Conservation (phyloP, 1,140 invertebrate genomes). For the Nasonia vitripennis region DNA sequence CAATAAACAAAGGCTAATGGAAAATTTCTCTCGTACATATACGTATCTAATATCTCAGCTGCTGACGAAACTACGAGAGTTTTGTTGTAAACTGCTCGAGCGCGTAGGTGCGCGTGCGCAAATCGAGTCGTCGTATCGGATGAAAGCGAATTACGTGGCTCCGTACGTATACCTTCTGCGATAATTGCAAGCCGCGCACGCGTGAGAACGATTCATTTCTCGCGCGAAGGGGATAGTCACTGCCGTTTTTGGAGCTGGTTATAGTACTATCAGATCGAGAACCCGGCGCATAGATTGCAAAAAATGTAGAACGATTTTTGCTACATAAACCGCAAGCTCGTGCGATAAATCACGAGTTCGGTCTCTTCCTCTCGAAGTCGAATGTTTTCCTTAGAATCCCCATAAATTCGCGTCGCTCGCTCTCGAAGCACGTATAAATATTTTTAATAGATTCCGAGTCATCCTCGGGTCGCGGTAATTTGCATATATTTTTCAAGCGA, state of each 20-base stretch:
- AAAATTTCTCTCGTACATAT: neutral
- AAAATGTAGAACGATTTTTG: neutral
- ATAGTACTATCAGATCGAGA: too few species aligned
- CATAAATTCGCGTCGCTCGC: neutral
- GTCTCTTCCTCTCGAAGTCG: neutral
- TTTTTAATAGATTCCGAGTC: neutral
- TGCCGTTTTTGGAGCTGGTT: too few species aligned
- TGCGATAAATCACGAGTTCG: too few species aligned
- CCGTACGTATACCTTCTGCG: neutral
- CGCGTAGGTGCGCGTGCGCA: neutral
- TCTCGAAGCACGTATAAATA: neutral
- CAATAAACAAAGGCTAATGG: constrained; percentile 24
- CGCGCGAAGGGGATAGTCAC: neutral
- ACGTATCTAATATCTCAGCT: neutral
- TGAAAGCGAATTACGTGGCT: neutral
- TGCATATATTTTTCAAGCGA: constrained; percentile 2
- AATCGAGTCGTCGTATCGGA: neutral
- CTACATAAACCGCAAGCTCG: too few species aligned
- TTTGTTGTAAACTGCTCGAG: neutral
- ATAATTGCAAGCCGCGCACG: neutral
- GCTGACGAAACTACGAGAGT: neutral
- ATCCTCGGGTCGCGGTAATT: neutral
- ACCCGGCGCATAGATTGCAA: too few species aligned
- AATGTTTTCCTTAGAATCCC: neutral
- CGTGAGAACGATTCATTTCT: neutral